Percentiles rank a stretch among this genome's conserved stretches.
phyloP scores from a whole-genome alignment of 2,797 vertebrate genomes.

The Rhinichthys osculus region DNA sequence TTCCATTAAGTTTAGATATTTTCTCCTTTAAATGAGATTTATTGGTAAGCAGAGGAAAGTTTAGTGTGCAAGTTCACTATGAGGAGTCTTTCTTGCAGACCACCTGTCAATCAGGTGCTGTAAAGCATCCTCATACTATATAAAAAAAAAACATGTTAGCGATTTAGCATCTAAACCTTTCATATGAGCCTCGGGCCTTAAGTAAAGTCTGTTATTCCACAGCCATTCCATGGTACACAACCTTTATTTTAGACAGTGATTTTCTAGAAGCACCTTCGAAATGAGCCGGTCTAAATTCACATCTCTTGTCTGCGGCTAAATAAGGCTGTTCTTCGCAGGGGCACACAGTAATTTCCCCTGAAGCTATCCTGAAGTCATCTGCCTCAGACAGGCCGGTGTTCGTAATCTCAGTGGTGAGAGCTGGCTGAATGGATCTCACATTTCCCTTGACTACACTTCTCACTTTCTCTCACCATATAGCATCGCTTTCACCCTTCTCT shows the following conservation, averaged over 20 bases:
- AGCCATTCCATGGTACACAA: conserved; percentile 18
- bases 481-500: conserved; percentile 17
- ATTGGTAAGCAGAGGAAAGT: background rate
- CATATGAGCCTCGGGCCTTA: conserved; percentile 18
- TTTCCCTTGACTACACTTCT: conserved; percentile 50
- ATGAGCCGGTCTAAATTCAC: conserved; percentile 43
- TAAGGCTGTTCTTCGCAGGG: conserved; percentile 33
- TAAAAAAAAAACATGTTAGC: background rate
- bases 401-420: conserved; percentile 33
- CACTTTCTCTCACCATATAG: conserved; percentile 23
- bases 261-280: conserved; percentile 23
- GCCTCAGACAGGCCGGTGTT: conserved; percentile 21
- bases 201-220: conserved; percentile 26
- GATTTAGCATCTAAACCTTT: conserved; percentile 16
- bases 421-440: conserved; percentile 32
- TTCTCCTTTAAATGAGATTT: background rate
- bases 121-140: background rate
- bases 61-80: background rate
- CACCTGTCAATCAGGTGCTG: background rate
- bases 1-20: background rate
- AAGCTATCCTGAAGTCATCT: conserved; percentile 42
- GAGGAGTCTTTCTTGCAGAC: background rate
- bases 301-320: conserved; percentile 38
- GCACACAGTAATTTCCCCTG: conserved; percentile 39
- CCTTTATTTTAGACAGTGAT: background rate